Percentiles rank a stretch among this genome's conserved stretches.
Conservation (phyloP, 2,113 vertebrate genomes). For the Australoheros scitulus region DNA sequence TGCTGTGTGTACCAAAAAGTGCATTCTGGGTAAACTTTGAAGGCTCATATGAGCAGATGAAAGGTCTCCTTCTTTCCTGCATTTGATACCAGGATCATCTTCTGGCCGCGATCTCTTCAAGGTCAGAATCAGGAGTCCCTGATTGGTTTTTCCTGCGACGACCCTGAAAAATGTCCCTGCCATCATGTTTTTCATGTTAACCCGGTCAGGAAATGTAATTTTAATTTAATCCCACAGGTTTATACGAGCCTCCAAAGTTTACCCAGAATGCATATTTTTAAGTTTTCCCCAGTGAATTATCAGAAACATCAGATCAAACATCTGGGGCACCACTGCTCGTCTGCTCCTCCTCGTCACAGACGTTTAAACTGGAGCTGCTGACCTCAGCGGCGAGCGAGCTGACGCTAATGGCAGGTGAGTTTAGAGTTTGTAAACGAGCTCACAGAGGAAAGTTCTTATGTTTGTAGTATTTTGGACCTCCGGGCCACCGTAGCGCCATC, state of each 20-base stretch:
- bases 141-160: not conserved
- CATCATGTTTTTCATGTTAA: not conserved
- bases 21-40: not conserved
- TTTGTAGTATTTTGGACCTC: not conserved
- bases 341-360: not conserved
- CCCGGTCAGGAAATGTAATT: not conserved
- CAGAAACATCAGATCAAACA: not conserved
- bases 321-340: not conserved
- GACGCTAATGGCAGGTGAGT: not conserved
- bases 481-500: not conserved
- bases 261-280: not conserved
- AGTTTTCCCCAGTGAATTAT: not conserved
- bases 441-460: not conserved
- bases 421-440: not conserved
- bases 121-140: not conserved
- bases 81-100: not conserved
- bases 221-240: not conserved
- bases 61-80: not conserved
- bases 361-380: not conserved
- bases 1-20: not conserved
- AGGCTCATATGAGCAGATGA: not conserved
- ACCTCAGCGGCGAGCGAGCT: not conserved
- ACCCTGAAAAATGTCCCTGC: not conserved
- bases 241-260: not conserved
- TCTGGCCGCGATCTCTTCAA: not conserved